These are phyloP conservation scores for Amphimedon queenslandica DNA, from an alignment of 37 sponge, comb jelly and placozoan species.

Conservation along the genomic window DNA sequence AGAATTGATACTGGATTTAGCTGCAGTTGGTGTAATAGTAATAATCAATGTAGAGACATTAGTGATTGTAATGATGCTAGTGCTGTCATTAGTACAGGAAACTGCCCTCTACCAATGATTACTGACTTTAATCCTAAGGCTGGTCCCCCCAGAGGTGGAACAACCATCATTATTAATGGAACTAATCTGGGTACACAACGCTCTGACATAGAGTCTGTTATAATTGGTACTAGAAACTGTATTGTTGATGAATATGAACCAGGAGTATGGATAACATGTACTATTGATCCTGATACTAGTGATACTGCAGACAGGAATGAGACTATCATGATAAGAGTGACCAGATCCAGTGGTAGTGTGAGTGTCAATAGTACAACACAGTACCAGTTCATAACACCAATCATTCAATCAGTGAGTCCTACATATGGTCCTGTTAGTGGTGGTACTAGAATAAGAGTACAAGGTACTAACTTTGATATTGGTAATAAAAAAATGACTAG, in stretches of 20 bases:
- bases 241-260: conserved; percentile 14
- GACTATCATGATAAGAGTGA: not conserved
- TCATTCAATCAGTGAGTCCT: conserved; percentile 40
- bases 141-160: conserved; percentile 69
- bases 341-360: not conserved
- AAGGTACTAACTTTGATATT: conserved; percentile 53
- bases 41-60: not conserved
- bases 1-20: conserved; percentile 19
- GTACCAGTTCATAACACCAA: conserved; percentile 19
- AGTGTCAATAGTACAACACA: not conserved
- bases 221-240: conserved; percentile 23
- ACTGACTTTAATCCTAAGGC: conserved; percentile 29
- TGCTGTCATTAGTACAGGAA: not conserved
- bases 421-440: conserved; percentile 73
- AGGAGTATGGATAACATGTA: conserved; percentile 30
- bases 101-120: conserved; percentile 46
- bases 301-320: not conserved
- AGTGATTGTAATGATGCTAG: not conserved
- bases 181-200: conserved; percentile 56
- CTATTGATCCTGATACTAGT: conserved; percentile 13
- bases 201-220: conserved; percentile 21
- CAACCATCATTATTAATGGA: conserved; percentile 58
- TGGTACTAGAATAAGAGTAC: conserved; percentile 50
- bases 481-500: conserved; percentile 38
- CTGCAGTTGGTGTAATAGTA: conserved; percentile 62